These are phyloP conservation scores for Poeciliopsis infans DNA, from an alignment of 2,797 vertebrate genomes.

Conservation along the genomic window DNA sequence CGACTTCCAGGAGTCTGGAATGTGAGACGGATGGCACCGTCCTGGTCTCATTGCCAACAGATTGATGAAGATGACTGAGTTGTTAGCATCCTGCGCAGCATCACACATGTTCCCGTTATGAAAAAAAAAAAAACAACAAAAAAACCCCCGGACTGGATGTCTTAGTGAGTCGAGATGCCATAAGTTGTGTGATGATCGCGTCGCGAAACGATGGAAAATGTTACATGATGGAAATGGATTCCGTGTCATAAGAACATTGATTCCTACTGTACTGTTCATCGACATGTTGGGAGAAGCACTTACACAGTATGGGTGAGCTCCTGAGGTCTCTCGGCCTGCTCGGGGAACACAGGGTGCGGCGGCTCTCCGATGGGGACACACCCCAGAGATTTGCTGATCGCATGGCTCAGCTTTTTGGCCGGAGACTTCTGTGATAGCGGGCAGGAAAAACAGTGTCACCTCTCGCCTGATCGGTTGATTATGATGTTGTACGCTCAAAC, in stretches of 20 bases:
- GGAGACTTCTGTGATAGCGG: slow-evolving; percentile 91
- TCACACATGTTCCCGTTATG: slow-evolving; percentile 51
- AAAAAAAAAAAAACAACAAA: slow-evolving; percentile 43
- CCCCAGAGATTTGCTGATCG: slow-evolving; percentile 96
- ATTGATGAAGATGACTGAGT: slow-evolving; percentile 48
- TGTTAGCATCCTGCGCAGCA: slow-evolving; percentile 35
- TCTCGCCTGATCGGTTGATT: neutral
- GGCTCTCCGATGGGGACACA: slow-evolving; percentile 94
- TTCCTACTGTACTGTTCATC: slow-evolving; percentile 33
- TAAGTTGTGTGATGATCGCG: slow-evolving; percentile 41
- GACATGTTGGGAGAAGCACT: slow-evolving; percentile 70
- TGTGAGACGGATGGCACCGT: slow-evolving; percentile 56
- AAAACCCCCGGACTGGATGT: slow-evolving; percentile 28
- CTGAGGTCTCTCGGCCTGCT: slow-evolving; percentile 93
- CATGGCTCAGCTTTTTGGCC: slow-evolving; percentile 98
- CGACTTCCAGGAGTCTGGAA: slow-evolving; percentile 52
- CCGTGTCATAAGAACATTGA: slow-evolving; percentile 36
- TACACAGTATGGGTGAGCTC: slow-evolving; percentile 93
- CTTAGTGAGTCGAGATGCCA: slow-evolving; percentile 26
- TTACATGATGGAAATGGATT: slow-evolving; percentile 51
- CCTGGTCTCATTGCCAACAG: slow-evolving; percentile 54
- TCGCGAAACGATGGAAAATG: slow-evolving; percentile 54
- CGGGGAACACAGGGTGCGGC: slow-evolving; percentile 92
- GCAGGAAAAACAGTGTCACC: slow-evolving; percentile 35
- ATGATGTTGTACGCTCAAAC: neutral